phyloP scores from a whole-genome alignment of 2,797 vertebrate species.

The Acanthurus lineatus region DNA sequence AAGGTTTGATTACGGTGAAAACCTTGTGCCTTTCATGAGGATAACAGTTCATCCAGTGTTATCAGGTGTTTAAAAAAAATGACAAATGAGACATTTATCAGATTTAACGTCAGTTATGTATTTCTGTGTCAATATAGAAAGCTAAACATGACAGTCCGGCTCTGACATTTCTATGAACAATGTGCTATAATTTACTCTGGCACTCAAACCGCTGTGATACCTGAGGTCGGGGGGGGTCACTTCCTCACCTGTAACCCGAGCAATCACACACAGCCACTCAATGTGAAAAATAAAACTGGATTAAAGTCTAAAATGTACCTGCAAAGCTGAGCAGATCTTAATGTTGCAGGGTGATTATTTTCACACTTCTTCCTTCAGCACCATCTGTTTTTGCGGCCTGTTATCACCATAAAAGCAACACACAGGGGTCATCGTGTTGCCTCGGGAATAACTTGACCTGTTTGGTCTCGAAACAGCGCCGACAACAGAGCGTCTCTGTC shows the following conservation, averaged over 20 bases:
- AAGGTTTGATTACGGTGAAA: background rate
- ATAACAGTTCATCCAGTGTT: background rate
- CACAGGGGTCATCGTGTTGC: slow-evolving; percentile 29
- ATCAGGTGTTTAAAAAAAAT: background rate
- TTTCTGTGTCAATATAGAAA: slow-evolving; percentile 68
- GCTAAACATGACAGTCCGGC: slow-evolving; percentile 47
- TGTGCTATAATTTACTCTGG: slow-evolving; percentile 50
- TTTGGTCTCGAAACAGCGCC: slow-evolving; percentile 45
- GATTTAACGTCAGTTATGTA: slow-evolving; percentile 12
- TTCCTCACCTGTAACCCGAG: background rate
- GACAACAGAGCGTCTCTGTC: slow-evolving; percentile 75
- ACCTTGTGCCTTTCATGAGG: no score
- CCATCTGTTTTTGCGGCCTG: slow-evolving; percentile 6
- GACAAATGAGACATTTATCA: slow-evolving; percentile 18
- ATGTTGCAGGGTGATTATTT: background rate
- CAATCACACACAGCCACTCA: background rate
- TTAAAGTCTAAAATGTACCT: background rate
- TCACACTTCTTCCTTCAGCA: background rate
- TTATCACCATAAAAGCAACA: slow-evolving; percentile 43
- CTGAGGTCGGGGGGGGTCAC: slow-evolving; percentile 22
- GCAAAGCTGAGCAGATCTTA: background rate
- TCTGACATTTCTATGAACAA: slow-evolving; percentile 66
- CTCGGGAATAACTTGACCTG: slow-evolving; percentile 47
- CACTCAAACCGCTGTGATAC: slow-evolving; percentile 8
- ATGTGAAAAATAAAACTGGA: background rate